These are phyloP conservation scores for Variabilichromis moorii DNA, from an alignment of 2,113 vertebrate species.

Conservation along the genomic window DNA sequence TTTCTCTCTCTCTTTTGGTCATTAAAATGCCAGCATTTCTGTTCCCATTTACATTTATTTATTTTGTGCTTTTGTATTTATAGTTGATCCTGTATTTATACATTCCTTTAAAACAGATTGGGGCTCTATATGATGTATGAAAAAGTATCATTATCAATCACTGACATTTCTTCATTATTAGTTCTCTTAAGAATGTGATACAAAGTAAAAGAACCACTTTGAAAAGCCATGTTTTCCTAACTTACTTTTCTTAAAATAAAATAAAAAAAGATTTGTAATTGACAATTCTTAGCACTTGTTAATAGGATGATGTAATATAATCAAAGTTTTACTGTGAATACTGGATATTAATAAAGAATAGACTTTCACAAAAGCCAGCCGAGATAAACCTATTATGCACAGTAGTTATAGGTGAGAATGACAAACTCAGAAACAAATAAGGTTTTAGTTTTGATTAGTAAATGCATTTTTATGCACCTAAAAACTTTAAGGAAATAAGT, in stretches of 20 bases:
- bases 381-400: not conserved
- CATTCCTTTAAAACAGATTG: conserved; percentile 64
- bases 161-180: conserved; percentile 8
- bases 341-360: conserved; percentile 6
- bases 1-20: not conserved
- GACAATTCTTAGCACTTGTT: conserved; percentile 61
- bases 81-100: conserved; percentile 68
- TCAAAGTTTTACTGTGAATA: conserved; percentile 67
- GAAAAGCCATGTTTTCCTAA: conserved; percentile 28
- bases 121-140: conserved; percentile 20
- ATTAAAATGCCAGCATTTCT: conserved; percentile 16
- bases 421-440: not conserved
- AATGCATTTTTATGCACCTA: not conserved
- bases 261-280: not conserved
- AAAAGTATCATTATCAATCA: conserved; percentile 2
- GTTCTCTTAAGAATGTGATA: conserved; percentile 39
- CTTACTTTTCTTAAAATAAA: not conserved
- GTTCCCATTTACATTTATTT: conserved; percentile 62
- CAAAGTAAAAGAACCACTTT: conserved; percentile 31
- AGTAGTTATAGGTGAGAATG: not conserved
- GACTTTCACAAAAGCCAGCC: not conserved
- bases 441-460: not conserved
- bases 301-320: conserved; percentile 67
- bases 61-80: conserved; percentile 60
- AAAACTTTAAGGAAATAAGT: not conserved